These are phyloP conservation scores for Syritta pipiens DNA, from an alignment of 2,888 invertebrate species.

Conservation along the genomic window DNA sequence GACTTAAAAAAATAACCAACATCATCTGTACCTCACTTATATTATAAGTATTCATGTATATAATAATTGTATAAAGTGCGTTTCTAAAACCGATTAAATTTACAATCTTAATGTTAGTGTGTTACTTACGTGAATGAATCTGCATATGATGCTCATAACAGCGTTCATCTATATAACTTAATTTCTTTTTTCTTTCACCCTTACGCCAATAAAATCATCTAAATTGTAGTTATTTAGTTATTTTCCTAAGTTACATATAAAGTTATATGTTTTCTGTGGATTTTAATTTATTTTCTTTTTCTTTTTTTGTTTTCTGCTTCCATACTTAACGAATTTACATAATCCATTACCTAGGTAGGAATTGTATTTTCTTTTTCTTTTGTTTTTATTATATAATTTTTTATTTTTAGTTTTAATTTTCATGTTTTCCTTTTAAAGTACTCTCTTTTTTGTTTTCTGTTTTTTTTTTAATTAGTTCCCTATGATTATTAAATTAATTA, in stretches of 20 bases:
- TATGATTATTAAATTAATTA: slow-evolving; percentile 46
- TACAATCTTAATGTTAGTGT: slow-evolving; percentile 67
- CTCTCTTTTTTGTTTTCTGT: no score
- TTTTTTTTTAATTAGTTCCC: slow-evolving; percentile 53
- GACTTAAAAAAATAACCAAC: slow-evolving; percentile 35
- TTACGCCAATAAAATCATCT: slow-evolving; percentile 62
- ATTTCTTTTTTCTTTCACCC: no score
- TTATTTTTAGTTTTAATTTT: neutral
- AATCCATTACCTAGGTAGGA: slow-evolving; percentile 62
- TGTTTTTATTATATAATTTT: no score
- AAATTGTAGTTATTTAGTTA: slow-evolving; percentile 63
- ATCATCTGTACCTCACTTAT: slow-evolving; percentile 67
- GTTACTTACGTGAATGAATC: slow-evolving; percentile 43
- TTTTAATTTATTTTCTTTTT: slow-evolving; percentile 34
- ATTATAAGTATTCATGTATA: slow-evolving; percentile 66
- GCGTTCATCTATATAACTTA: slow-evolving; percentile 43
- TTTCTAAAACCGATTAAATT: slow-evolving; percentile 71
- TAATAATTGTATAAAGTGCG: slow-evolving; percentile 75
- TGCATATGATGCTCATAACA: slow-evolving; percentile 52
- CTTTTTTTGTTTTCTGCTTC: neutral
- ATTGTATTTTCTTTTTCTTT: slow-evolving; percentile 38
- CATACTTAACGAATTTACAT: slow-evolving; percentile 50
- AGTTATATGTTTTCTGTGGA: slow-evolving; percentile 30
- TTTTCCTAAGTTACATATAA: slow-evolving; percentile 56
- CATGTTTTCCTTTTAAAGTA: slow-evolving; percentile 15